These are phyloP conservation scores for Aurelia coerulea DNA, from an alignment of 30 jellyfish, hydroid and myxozoan species.

Conservation along the genomic window DNA sequence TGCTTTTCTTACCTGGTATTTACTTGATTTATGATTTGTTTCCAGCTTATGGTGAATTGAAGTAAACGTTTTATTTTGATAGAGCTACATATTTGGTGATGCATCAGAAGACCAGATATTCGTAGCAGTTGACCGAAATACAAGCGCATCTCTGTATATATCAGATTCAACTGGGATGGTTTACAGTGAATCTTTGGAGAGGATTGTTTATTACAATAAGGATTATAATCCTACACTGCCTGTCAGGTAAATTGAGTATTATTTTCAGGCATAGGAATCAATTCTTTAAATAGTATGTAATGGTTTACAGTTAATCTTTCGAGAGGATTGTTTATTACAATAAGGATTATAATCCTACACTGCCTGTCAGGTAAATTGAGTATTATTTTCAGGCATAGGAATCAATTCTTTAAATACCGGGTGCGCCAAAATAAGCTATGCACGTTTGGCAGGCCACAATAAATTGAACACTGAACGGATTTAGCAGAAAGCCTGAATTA, in stretches of 20 bases:
- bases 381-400: background rate
- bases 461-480: no score
- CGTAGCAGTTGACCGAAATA: constrained; percentile 83
- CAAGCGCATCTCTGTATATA: constrained; percentile 72
- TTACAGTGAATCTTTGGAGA: constrained; percentile 73
- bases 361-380: constrained; percentile 54
- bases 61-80: no score
- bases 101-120: constrained; percentile 90
- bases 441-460: no score
- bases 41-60: background rate
- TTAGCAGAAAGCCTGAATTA: no score
- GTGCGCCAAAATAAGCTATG: no score
- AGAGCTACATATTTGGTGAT: constrained; percentile 93
- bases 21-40: background rate
- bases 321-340: constrained; percentile 72
- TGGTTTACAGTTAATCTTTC: constrained; percentile 69
- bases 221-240: constrained; percentile 63
- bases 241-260: constrained; percentile 34
- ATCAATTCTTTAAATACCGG: no score
- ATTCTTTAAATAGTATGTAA: no score
- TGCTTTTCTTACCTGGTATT: no score
- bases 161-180: constrained; percentile 76
- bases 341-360: constrained; percentile 63
- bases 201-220: constrained; percentile 78
- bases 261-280: background rate